These are phyloP conservation scores for Gortyna flavago DNA, from an alignment of 2,888 invertebrate species.

Conservation along the genomic window DNA sequence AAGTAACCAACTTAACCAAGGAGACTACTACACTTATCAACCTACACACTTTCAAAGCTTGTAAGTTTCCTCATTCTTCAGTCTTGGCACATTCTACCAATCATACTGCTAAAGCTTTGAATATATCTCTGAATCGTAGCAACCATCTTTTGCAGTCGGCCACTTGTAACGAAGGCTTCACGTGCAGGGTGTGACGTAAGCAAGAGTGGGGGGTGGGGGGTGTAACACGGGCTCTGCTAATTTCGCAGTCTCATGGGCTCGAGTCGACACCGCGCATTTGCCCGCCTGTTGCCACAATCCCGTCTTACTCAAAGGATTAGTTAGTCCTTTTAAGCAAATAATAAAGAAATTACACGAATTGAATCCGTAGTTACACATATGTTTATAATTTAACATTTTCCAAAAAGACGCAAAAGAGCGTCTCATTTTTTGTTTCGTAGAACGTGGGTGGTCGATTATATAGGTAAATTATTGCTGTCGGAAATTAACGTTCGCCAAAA, in stretches of 20 bases:
- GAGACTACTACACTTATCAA: slow-evolving; percentile 15
- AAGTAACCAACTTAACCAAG: slow-evolving; percentile 11
- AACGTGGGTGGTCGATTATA: slow-evolving; percentile 58
- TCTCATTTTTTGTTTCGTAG: slow-evolving; percentile 37
- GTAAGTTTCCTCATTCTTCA: slow-evolving; percentile 37
- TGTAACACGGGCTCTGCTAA: slow-evolving; percentile 80
- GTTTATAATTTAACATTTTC: slow-evolving; percentile 25
- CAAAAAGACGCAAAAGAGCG: slow-evolving; percentile 30
- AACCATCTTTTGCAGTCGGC: slow-evolving; percentile 61
- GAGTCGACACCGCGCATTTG: slow-evolving; percentile 73
- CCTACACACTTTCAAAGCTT: slow-evolving; percentile 14
- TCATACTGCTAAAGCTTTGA: slow-evolving; percentile 51
- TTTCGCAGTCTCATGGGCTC: slow-evolving; percentile 82
- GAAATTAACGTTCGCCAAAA: slow-evolving; percentile 50
- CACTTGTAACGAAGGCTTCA: slow-evolving; percentile 67
- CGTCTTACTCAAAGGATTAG: slow-evolving; percentile 77
- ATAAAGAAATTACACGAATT: slow-evolving; percentile 75
- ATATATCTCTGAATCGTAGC: slow-evolving; percentile 52
- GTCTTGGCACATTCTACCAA: slow-evolving; percentile 32
- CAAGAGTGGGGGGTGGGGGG: slow-evolving; percentile 50
- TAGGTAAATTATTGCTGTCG: slow-evolving; percentile 40
- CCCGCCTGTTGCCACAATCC: slow-evolving; percentile 77
- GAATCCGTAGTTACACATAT: slow-evolving; percentile 57
- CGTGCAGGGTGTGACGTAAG: slow-evolving; percentile 70
- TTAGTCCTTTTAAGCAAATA: slow-evolving; percentile 75